These are phyloP conservation scores for Rhopalosiphum maidis DNA, from an alignment of 1,140 invertebrate species.

Conservation along the genomic window DNA sequence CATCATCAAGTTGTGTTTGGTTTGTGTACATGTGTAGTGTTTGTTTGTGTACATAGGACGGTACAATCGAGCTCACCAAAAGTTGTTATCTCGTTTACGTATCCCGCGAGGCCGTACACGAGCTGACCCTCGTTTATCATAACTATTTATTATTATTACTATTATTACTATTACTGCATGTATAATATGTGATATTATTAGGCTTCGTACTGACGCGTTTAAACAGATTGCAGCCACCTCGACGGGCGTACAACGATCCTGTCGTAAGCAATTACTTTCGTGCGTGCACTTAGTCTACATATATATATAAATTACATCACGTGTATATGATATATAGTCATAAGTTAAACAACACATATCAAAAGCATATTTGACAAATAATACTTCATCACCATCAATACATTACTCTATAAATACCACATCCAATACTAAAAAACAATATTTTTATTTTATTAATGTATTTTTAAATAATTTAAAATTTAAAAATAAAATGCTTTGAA, in stretches of 20 bases:
- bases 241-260: not conserved
- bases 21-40: not conserved
- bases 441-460: too few species aligned
- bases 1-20: not conserved
- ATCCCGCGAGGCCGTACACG: not conserved
- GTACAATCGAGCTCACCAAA: not conserved
- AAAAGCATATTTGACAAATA: not conserved
- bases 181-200: not conserved
- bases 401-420: not conserved
- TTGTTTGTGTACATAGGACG: not conserved
- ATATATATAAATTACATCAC: not conserved
- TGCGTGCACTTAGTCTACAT: not conserved
- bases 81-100: constrained; percentile 18
- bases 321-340: not conserved
- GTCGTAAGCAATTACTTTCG: not conserved
- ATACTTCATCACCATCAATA: not conserved
- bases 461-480: too few species aligned
- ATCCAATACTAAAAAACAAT: not conserved
- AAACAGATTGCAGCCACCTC: not conserved
- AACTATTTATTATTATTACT: not conserved
- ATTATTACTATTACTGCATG: not conserved
- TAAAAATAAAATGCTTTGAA: too few species aligned
- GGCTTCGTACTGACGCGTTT: not conserved
- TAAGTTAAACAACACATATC: not conserved
- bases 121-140: constrained; percentile 5